A percentile compares a stretch with the other conserved stretches of the same genome.
Conservation (phyloP, 2,888 invertebrate genomes). For the Rhyacophila evoluta region DNA sequence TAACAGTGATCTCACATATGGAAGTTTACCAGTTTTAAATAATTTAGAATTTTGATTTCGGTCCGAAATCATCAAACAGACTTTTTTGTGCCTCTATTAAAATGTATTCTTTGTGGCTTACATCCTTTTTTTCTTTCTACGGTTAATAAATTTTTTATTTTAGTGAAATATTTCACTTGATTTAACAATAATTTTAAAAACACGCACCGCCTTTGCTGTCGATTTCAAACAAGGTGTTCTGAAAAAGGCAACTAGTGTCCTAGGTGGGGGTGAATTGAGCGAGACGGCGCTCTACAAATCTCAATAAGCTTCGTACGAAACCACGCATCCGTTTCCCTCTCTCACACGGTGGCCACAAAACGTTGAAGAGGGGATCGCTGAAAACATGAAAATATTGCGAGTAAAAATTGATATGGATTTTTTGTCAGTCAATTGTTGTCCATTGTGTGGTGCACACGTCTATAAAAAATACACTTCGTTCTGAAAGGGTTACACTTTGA, state of each 20-base stretch:
- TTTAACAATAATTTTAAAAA: neutral
- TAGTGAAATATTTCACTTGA: no score
- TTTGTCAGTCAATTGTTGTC: conserved; percentile 68
- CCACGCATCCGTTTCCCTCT: conserved; percentile 13
- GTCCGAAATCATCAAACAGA: no score
- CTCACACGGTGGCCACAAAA: neutral
- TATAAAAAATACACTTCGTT: neutral
- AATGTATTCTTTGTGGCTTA: no score
- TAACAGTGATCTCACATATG: no score
- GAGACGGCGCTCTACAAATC: conserved; percentile 38
- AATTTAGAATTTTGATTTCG: no score
- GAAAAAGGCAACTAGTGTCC: conserved; percentile 46
- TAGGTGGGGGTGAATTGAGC: conserved; percentile 42
- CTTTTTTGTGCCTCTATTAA: no score
- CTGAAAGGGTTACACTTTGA: neutral
- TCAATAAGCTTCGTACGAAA: neutral
- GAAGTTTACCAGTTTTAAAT: no score
- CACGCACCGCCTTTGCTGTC: neutral
- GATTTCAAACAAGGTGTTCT: conserved; percentile 29
- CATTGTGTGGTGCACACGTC: conserved; percentile 56
- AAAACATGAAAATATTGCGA: conserved; percentile 51
- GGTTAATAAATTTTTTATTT: no score
- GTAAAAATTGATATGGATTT: conserved; percentile 72
- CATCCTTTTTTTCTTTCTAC: no score
- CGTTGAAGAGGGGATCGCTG: conserved; percentile 34